Conservation (phyloP, 2,113 vertebrate species). For the Notothenia rossii region DNA sequence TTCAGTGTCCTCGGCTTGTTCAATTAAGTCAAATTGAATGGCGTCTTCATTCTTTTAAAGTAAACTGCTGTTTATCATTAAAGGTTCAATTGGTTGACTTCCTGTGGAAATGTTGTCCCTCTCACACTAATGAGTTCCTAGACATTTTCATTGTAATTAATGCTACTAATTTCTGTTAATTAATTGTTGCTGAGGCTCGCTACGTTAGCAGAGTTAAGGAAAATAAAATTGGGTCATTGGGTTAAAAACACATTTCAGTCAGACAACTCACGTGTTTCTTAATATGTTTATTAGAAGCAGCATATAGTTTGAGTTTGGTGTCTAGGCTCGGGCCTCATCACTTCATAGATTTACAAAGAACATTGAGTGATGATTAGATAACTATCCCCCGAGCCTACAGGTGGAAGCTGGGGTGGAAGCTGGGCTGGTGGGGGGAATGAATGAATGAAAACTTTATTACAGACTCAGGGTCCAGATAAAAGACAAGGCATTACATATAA, state of each 20-base stretch:
- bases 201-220: slow-evolving; percentile 76
- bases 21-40: slow-evolving; percentile 68
- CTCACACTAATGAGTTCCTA: slow-evolving; percentile 80
- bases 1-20: slow-evolving; percentile 66
- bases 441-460: too few relatives aligned
- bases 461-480: too few relatives aligned
- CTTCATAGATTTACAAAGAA: too few relatives aligned
- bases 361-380: too few relatives aligned
- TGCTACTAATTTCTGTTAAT: slow-evolving; percentile 85
- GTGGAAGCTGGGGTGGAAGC: too few relatives aligned
- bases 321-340: too few relatives aligned
- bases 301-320: too few relatives aligned
- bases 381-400: too few relatives aligned
- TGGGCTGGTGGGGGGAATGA: too few relatives aligned
- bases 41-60: slow-evolving; percentile 54
- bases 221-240: slow-evolving; percentile 77
- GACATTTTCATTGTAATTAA: slow-evolving; percentile 83
- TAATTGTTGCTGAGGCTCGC: slow-evolving; percentile 83
- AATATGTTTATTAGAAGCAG: too few relatives aligned
- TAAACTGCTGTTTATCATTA: slow-evolving; percentile 76
- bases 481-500: too few relatives aligned
- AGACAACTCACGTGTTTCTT: too few relatives aligned
- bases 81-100: slow-evolving; percentile 76
- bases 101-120: slow-evolving; percentile 79
- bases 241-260: slow-evolving; percentile 32